Evolutionary conservation across 2,797 vertebrate genomes (phyloP).

Genomic region (Acestrorhynchus altus): DNA sequence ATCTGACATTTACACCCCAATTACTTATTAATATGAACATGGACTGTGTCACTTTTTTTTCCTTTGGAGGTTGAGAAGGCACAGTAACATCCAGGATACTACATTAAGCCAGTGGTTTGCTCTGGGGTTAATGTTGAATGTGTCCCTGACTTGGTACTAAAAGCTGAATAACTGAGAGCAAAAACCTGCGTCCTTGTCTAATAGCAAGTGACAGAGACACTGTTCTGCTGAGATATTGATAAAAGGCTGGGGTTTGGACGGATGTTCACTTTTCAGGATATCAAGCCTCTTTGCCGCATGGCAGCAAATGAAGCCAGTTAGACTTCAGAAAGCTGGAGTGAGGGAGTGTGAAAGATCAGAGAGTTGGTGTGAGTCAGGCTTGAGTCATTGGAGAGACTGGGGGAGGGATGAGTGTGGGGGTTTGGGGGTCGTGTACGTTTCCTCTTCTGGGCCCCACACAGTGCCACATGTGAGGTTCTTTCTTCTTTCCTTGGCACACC

Average conservation of each 20-base stretch:
- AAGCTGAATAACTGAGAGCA: constrained; percentile 17
- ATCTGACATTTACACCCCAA: background rate
- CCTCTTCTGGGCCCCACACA: constrained; percentile 34
- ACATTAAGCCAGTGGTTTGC: background rate
- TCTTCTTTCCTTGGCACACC: background rate
- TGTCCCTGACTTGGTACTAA: constrained; percentile 4
- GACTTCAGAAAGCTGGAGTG: constrained; percentile 43
- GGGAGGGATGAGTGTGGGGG: constrained; percentile 30
- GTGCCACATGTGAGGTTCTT: constrained; percentile 1
- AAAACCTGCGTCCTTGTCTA: constrained; percentile 4
- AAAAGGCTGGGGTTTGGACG: constrained; percentile 27
- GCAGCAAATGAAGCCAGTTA: constrained; percentile 43
- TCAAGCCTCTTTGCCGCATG: background rate
- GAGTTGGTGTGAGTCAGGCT: constrained; percentile 44
- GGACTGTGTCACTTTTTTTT: background rate
- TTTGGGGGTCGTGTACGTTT: constrained; percentile 42
- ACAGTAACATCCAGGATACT: background rate
- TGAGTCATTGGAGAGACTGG: constrained; percentile 41
- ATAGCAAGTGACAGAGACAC: constrained; percentile 25
- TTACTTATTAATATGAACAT: background rate
- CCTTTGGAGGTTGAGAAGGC: background rate
- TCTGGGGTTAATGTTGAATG: constrained; percentile 8
- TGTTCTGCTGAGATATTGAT: constrained; percentile 21
- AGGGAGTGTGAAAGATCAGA: constrained; percentile 52
- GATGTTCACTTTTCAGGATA: constrained; percentile 35